These are phyloP conservation scores for Heteractis magnifica DNA, from an alignment of 92 coral and sea anemone species.

Conservation along the genomic window DNA sequence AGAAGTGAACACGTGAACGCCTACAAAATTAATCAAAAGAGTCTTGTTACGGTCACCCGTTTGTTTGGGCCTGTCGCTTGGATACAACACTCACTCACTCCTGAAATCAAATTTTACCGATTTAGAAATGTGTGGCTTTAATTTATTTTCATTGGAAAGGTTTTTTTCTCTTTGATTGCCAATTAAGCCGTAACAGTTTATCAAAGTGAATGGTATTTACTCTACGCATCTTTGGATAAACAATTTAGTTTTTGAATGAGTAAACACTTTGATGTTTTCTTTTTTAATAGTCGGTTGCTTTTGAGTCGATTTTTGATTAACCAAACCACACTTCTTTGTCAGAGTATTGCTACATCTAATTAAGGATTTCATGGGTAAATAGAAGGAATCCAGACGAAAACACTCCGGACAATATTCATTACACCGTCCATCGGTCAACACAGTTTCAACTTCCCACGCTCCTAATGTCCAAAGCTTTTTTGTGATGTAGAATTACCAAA, in stretches of 20 bases:
- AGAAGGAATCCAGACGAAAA: not conserved
- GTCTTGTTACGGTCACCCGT: constrained; percentile 9
- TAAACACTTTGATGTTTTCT: constrained; percentile 5
- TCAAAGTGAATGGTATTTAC: constrained; percentile 1
- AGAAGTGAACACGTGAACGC: constrained; percentile 21
- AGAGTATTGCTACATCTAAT: not conserved
- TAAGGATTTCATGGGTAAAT: not conserved
- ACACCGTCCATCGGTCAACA: constrained; percentile 1
- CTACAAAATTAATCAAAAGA: not conserved
- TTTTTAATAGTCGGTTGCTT: constrained; percentile 23
- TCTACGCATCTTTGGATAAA: not conserved
- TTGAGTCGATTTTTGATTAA: constrained; percentile 9
- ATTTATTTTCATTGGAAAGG: not conserved
- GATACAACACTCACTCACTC: constrained; percentile 5
- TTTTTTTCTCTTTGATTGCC: not conserved
- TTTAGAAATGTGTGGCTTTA: not conserved
- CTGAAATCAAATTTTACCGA: not conserved
- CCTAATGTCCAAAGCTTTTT: no score
- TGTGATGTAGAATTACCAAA: not conserved
- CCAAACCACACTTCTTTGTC: constrained; percentile 3
- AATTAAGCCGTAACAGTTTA: not conserved
- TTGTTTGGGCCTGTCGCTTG: constrained; percentile 31
- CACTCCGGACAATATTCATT: not conserved
- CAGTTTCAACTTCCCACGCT: not conserved
- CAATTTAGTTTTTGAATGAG: constrained; percentile 7